Percentiles rank a stretch among this genome's conserved stretches.
Evolutionary conservation across 2,113 vertebrate species (phyloP).

Genomic region (Dendropsophus ebraccatus): DNA sequence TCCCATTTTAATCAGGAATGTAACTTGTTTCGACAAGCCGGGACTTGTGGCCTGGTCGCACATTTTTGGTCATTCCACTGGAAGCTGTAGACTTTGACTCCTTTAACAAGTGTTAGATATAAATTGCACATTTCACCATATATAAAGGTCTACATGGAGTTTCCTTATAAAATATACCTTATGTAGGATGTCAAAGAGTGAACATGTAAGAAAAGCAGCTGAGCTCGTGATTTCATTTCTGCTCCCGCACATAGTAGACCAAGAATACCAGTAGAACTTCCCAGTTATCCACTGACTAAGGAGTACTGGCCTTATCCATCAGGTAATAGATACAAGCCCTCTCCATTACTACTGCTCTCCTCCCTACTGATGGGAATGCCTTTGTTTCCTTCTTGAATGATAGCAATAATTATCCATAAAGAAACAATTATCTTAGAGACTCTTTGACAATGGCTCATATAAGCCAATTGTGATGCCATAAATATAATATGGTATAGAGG

Average conservation of each 20-base stretch:
- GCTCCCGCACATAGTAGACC: neutral
- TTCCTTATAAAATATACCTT: neutral
- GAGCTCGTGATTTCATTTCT: neutral
- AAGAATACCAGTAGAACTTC: neutral
- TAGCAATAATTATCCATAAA: constrained; percentile 13
- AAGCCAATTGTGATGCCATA: neutral
- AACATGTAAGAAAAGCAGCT: neutral
- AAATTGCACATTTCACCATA: neutral
- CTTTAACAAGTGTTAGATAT: neutral
- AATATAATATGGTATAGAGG: neutral
- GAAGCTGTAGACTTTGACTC: neutral
- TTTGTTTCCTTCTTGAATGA: neutral
- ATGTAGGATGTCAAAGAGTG: neutral
- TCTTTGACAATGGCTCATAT: neutral
- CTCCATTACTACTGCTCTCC: neutral
- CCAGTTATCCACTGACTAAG: neutral
- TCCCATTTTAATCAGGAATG: neutral
- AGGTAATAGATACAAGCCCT: neutral
- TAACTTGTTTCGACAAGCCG: neutral
- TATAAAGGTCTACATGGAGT: neutral
- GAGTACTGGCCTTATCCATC: neutral
- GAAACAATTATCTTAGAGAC: neutral
- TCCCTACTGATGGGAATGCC: neutral
- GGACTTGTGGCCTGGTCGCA: neutral
- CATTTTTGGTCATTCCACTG: neutral